A percentile compares a stretch with the other conserved stretches of the same genome.
These are phyloP conservation scores for Parnassius orleans DNA, from an alignment of 2,888 invertebrate species.

Conservation along the genomic window DNA sequence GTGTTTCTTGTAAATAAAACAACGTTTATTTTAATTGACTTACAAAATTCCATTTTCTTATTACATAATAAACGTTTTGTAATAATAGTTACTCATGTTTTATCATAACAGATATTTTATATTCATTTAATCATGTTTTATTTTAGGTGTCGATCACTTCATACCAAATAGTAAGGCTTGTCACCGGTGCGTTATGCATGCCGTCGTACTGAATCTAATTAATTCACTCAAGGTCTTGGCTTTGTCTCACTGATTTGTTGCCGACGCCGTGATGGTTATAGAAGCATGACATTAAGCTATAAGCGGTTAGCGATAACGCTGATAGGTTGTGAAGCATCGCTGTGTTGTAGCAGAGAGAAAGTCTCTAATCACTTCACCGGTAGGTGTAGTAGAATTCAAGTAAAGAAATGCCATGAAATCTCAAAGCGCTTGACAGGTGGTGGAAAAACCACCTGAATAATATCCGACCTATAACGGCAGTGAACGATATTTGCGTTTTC, in stretches of 20 bases:
- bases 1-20: too few relatives aligned
- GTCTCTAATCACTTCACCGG: neutral
- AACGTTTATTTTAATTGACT: too few relatives aligned
- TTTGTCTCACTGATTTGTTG: conserved; percentile 64
- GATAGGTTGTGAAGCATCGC: neutral
- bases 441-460: too few relatives aligned
- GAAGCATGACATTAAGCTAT: conserved; percentile 27
- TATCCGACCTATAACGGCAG: too few relatives aligned
- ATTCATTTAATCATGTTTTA: conserved; percentile 13
- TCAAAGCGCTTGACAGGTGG: too few relatives aligned
- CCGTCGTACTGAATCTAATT: conserved; percentile 66
- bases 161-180: conserved; percentile 13
- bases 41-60: too few relatives aligned
- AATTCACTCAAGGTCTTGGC: conserved; percentile 61
- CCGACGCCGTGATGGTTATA: conserved; percentile 45
- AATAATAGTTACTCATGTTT: too few relatives aligned
- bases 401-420: too few relatives aligned
- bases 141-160: conserved; percentile 1
- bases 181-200: conserved; percentile 48
- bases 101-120: conserved; percentile 1
- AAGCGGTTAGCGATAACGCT: conserved; percentile 23
- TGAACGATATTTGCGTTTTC: too few relatives aligned
- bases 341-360: neutral
- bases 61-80: too few relatives aligned
- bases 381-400: too few relatives aligned